Percentiles rank a stretch among this genome's conserved stretches.
These are phyloP conservation scores for Neodontobutis hainanensis DNA, from an alignment of 2,113 vertebrate genomes.

Conservation along the genomic window DNA sequence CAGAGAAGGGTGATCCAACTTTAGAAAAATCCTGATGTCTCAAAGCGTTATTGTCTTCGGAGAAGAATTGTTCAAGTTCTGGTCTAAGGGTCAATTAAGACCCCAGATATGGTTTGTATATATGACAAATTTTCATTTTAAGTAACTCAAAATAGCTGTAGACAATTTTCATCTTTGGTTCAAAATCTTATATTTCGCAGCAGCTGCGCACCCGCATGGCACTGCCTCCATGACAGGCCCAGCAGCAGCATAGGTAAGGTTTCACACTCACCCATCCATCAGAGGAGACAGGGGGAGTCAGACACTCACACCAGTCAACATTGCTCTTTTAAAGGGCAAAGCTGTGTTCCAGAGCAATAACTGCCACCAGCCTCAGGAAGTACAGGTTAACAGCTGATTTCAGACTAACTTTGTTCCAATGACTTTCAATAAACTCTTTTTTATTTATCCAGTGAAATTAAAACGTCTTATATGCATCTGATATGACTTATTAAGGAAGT, in stretches of 20 bases:
- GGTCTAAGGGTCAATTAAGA: too few species aligned
- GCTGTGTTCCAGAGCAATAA: background rate
- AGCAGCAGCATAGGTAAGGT: slow-evolving; percentile 33
- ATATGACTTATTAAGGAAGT: background rate
- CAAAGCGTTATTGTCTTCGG: too few species aligned
- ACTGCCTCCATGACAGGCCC: slow-evolving; percentile 53
- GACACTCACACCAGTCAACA: background rate
- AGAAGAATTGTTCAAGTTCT: slow-evolving; percentile 18
- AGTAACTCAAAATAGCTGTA: too few species aligned
- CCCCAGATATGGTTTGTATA: too few species aligned
- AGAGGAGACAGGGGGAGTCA: slow-evolving; percentile 47
- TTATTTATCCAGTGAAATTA: too few species aligned
- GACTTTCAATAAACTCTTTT: too few species aligned
- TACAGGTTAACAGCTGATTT: background rate
- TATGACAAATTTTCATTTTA: too few species aligned
- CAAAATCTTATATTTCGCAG: too few species aligned
- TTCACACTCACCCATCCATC: slow-evolving; percentile 68
- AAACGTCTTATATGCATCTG: slow-evolving; percentile 9
- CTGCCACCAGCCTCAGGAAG: background rate
- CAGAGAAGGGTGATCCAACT: too few species aligned
- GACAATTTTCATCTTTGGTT: too few species aligned
- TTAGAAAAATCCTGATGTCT: too few species aligned
- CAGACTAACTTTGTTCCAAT: too few species aligned
- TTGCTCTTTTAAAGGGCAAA: background rate
- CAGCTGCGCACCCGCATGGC: slow-evolving; percentile 81